Percentiles rank a stretch among this genome's conserved stretches.
Evolutionary conservation across 1,140 invertebrate genomes (phyloP).

Genomic region (Hycleus phaleratus): DNA sequence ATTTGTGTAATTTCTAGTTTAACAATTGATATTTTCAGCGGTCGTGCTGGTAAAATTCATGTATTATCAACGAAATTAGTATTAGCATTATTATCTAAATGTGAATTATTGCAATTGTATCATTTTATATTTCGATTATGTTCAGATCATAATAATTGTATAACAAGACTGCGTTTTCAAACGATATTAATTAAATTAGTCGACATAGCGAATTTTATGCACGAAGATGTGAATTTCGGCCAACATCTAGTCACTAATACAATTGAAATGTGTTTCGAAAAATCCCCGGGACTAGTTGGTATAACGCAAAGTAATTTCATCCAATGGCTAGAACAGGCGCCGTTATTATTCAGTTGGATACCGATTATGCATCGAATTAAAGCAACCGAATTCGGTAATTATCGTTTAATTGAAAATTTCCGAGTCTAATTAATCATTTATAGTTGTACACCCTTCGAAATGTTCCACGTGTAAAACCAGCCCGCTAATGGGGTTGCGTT

Average conservation of each 20-base stretch:
- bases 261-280: slow-evolving; percentile 53
- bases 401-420: slow-evolving; percentile 6
- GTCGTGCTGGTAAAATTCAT: slow-evolving; percentile 38
- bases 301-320: slow-evolving; percentile 46
- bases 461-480: slow-evolving; percentile 47
- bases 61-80: slow-evolving; percentile 53
- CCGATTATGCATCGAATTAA: slow-evolving; percentile 47
- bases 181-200: slow-evolving; percentile 48
- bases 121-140: slow-evolving; percentile 54
- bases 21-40: not conserved
- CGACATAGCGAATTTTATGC: slow-evolving; percentile 49
- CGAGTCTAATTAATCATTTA: slow-evolving; percentile 20
- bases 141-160: slow-evolving; percentile 58
- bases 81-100: slow-evolving; percentile 53
- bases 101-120: slow-evolving; percentile 55
- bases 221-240: slow-evolving; percentile 49
- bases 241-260: slow-evolving; percentile 46
- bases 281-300: slow-evolving; percentile 43
- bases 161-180: slow-evolving; percentile 49
- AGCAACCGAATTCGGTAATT: slow-evolving; percentile 44
- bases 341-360: slow-evolving; percentile 49
- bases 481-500: slow-evolving; percentile 49
- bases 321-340: slow-evolving; percentile 46
- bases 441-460: slow-evolving; percentile 44
- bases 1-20: not conserved